A percentile compares a stretch with the other conserved stretches of the same genome.
Evolutionary conservation across 2,888 invertebrate species (phyloP).

Genomic region (Esperia sulphurella): DNA sequence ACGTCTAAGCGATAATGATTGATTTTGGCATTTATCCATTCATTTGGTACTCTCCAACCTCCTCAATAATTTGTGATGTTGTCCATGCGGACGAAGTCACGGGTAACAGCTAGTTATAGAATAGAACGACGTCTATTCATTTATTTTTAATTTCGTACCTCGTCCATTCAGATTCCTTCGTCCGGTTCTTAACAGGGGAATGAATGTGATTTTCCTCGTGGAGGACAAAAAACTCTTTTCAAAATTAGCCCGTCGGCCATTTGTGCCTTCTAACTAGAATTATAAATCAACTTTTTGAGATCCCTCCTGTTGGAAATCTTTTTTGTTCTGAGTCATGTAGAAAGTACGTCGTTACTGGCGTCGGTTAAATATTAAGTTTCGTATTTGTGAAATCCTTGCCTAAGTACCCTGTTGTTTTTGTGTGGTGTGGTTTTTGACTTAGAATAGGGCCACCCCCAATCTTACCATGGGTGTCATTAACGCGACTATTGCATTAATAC

Average conservation of each 20-base stretch:
- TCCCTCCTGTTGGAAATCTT: slow-evolving; percentile 7
- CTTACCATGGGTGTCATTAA: no score
- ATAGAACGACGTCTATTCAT: slow-evolving; percentile 34
- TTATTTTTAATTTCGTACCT: slow-evolving; percentile 42
- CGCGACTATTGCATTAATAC: no score
- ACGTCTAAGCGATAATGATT: no score
- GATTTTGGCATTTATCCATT: no score
- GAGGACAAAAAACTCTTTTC: slow-evolving; percentile 47
- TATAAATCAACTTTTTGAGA: slow-evolving; percentile 50
- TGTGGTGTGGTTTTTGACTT: not conserved
- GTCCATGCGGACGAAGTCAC: no score
- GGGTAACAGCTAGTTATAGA: no score
- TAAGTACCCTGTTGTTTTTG: not conserved
- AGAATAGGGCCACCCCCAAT: no score
- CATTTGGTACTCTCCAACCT: no score
- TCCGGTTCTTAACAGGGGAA: slow-evolving; percentile 32
- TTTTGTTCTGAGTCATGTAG: slow-evolving; percentile 4
- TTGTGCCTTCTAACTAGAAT: slow-evolving; percentile 39
- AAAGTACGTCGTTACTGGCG: slow-evolving; percentile 1
- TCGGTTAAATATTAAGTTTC: not conserved
- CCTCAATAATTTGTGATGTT: no score
- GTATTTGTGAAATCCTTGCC: no score
- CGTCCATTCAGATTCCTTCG: slow-evolving; percentile 33
- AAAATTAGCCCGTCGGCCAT: slow-evolving; percentile 47
- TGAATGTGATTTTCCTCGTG: slow-evolving; percentile 39